Conservation (phyloP, 2,888 invertebrate species). For the Drosophila mimica region DNA sequence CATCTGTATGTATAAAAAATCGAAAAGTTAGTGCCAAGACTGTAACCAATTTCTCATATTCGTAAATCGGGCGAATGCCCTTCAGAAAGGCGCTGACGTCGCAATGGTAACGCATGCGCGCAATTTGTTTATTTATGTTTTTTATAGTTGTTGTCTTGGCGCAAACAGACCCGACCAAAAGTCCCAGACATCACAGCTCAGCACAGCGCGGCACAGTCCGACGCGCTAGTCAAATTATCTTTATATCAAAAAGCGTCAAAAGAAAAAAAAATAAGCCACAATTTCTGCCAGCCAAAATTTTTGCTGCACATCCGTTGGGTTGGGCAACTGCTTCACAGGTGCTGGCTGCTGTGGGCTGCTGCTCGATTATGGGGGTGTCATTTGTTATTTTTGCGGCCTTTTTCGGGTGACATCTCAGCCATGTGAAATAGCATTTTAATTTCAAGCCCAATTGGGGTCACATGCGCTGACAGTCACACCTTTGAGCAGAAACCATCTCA, state of each 20-base stretch:
- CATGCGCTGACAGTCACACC: constrained; percentile 76
- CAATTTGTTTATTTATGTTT: constrained; percentile 75
- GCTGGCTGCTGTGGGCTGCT: background rate
- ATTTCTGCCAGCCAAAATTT: constrained; percentile 43
- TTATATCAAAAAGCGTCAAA: constrained; percentile 42
- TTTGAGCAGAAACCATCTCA: constrained; percentile 36
- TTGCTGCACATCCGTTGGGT: constrained; percentile 77
- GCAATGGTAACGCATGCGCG: constrained; percentile 68
- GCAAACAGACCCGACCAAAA: constrained; percentile 42
- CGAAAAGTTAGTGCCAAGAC: constrained; percentile 24
- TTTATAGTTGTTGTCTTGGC: constrained; percentile 72
- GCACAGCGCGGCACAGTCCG: background rate
- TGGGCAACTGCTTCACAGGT: constrained; percentile 32
- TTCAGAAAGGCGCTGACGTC: constrained; percentile 52
- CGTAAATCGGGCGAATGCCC: constrained; percentile 62
- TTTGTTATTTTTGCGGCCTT: constrained; percentile 40
- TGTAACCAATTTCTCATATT: constrained; percentile 63
- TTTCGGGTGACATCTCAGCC: constrained; percentile 62
- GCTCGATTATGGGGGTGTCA: constrained; percentile 18
- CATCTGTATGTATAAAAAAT: constrained; percentile 23
- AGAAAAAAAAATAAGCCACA: background rate
- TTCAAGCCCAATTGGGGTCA: constrained; percentile 76
- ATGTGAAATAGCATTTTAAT: constrained; percentile 69
- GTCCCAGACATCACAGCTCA: background rate
- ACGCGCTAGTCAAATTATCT: constrained; percentile 56